phyloP scores from a whole-genome alignment of 1,140 invertebrate genomes.

The Cyclina sinensis region DNA sequence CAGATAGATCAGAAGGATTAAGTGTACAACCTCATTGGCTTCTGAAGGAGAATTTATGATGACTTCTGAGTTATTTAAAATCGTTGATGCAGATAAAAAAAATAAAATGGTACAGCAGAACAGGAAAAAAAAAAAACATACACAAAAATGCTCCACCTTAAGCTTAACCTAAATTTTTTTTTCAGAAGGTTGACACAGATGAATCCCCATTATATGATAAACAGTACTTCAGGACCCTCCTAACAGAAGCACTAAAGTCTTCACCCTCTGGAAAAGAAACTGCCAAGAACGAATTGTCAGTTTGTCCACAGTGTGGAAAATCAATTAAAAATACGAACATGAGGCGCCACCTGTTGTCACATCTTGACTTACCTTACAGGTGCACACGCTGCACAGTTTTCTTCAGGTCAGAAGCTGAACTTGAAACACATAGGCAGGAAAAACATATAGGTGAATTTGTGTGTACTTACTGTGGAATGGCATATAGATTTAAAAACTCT shows the following conservation, averaged over 20 bases:
- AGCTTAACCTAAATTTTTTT: too few species aligned
- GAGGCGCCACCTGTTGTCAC: neutral
- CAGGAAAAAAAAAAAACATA: too few species aligned
- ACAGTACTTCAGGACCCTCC: neutral
- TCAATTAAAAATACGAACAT: conserved; percentile 1
- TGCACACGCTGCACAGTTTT: conserved; percentile 20
- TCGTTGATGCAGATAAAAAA: too few species aligned
- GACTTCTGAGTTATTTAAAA: too few species aligned
- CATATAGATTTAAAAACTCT: conserved; percentile 25
- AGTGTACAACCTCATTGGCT: too few species aligned
- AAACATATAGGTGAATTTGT: conserved; percentile 39
- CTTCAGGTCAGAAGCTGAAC: conserved; percentile 13
- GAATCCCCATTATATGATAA: neutral
- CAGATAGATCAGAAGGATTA: too few species aligned
- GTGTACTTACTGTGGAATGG: conserved; percentile 26
- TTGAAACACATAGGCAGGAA: neutral
- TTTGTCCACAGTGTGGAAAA: conserved; percentile 13
- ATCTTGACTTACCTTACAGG: conserved; percentile 25
- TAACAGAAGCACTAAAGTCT: conserved; percentile 2
- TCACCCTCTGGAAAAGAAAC: conserved; percentile 14
- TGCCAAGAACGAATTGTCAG: neutral
- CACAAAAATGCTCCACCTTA: too few species aligned
- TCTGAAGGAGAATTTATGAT: too few species aligned
- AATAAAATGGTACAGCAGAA: too few species aligned
- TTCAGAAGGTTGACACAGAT: too few species aligned